phyloP scores from a whole-genome alignment of 1,140 invertebrate genomes.

The Aphaenogaster ashmeadi region DNA sequence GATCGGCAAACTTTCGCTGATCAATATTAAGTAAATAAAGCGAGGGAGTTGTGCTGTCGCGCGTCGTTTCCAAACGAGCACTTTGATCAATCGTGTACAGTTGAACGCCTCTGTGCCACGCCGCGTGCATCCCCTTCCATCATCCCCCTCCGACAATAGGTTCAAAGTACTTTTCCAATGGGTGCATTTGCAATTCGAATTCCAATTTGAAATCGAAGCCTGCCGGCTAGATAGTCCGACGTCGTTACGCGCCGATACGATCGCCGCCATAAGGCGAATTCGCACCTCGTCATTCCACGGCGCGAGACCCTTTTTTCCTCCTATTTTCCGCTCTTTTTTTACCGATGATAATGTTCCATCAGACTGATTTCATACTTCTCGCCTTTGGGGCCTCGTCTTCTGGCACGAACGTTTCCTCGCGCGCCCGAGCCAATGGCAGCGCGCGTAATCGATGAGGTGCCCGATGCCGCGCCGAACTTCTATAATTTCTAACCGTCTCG shows the following conservation, averaged over 20 bases:
- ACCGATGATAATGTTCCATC: slow-evolving; percentile 35
- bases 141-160: slow-evolving; percentile 35
- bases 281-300: slow-evolving; percentile 43
- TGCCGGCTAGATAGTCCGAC: slow-evolving; percentile 40
- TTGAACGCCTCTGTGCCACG: slow-evolving; percentile 54
- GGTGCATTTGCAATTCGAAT: slow-evolving; percentile 75
- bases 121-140: slow-evolving; percentile 35
- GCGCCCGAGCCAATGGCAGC: not conserved
- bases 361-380: slow-evolving; percentile 23
- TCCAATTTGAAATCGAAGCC: slow-evolving; percentile 74
- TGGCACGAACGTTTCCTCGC: slow-evolving; percentile 51
- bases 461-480: slow-evolving; percentile 69
- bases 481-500: slow-evolving; percentile 70
- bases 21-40: slow-evolving; percentile 72
- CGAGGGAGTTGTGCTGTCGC: slow-evolving; percentile 10
- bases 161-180: slow-evolving; percentile 73
- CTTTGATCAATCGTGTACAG: slow-evolving; percentile 73
- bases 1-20: slow-evolving; percentile 49
- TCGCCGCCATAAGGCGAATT: slow-evolving; percentile 24
- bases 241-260: slow-evolving; percentile 57
- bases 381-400: slow-evolving; percentile 34
- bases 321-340: not conserved
- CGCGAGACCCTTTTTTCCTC: not conserved
- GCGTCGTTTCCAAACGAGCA: slow-evolving; percentile 64
- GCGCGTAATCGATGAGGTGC: slow-evolving; percentile 31